Conservation (phyloP, 2,888 invertebrate genomes). For the Trachelus iudaicus region DNA sequence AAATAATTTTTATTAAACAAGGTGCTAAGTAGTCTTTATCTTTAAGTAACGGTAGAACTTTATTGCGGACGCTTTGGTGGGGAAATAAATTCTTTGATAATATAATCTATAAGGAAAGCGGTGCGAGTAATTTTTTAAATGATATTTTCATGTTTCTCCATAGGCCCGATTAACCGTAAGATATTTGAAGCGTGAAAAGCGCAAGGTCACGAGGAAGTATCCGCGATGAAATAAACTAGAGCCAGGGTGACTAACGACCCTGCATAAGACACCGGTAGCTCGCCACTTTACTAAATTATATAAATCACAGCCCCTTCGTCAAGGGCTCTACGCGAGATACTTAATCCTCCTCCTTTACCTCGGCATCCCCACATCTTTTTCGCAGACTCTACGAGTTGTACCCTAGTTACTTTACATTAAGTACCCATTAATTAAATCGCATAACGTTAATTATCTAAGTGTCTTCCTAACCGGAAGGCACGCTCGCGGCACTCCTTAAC, state of each 20-base stretch:
- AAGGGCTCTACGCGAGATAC: slow-evolving; percentile 48
- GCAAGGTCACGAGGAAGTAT: not conserved
- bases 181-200: not conserved
- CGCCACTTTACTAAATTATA: slow-evolving; percentile 63
- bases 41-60: too few relatives aligned
- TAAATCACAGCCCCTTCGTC: slow-evolving; percentile 60
- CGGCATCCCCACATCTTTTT: slow-evolving; percentile 12
- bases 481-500: slow-evolving; percentile 21
- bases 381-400: slow-evolving; percentile 30
- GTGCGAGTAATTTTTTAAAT: not conserved
- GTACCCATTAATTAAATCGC: slow-evolving; percentile 54
- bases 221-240: not conserved
- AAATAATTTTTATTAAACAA: not conserved
- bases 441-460: slow-evolving; percentile 47
- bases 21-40: fast-evolving
- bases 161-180: not conserved
- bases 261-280: slow-evolving; percentile 46
- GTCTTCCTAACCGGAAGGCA: slow-evolving; percentile 36
- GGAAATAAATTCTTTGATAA: not conserved
- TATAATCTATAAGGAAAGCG: not conserved
- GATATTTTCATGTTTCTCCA: not conserved
- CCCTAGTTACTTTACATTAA: slow-evolving; percentile 56
- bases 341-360: slow-evolving; percentile 43
- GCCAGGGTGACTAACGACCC: slow-evolving; percentile 48
- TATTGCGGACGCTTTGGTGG: too few relatives aligned